phyloP scores from a whole-genome alignment of 1,140 invertebrate genomes.

The Dufourea novaeangliae region DNA sequence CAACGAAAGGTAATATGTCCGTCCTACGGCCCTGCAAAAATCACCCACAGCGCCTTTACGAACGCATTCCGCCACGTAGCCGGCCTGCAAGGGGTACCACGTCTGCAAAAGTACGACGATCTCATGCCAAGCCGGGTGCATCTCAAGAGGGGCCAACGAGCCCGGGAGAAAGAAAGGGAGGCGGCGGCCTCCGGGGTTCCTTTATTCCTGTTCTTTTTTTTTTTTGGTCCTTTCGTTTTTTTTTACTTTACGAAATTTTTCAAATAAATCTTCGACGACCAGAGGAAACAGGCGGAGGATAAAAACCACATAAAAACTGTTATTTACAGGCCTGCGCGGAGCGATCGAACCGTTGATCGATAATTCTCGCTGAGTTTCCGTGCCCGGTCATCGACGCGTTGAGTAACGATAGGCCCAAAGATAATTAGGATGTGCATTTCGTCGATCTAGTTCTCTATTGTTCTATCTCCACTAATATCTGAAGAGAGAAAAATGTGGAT shows the following conservation, averaged over 20 bases:
- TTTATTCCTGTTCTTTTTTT: too few relatives aligned
- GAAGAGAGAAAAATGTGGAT: too few relatives aligned
- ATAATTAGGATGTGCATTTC: too few relatives aligned
- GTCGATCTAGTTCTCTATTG: too few relatives aligned
- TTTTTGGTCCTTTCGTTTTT: too few relatives aligned
- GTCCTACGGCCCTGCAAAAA: conserved; percentile 67
- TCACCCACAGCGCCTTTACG: conserved; percentile 53
- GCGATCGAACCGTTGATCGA: conserved; percentile 48
- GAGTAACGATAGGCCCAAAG: too few relatives aligned
- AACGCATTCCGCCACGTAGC: conserved; percentile 69
- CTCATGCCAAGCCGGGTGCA: conserved; percentile 21
- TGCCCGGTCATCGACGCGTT: too few relatives aligned
- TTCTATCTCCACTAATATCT: too few relatives aligned
- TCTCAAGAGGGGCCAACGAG: not conserved
- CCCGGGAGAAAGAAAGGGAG: not conserved
- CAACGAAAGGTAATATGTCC: not conserved
- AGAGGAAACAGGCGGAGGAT: conserved; percentile 20
- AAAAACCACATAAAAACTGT: conserved; percentile 61
- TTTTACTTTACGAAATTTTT: conserved; percentile 39
- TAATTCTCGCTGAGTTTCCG: conserved; percentile 63
- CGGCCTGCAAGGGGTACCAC: conserved; percentile 49
- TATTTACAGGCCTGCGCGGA: conserved; percentile 58
- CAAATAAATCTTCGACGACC: conserved; percentile 52
- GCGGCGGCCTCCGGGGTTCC: too few relatives aligned
- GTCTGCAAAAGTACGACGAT: conserved; percentile 44